Evolutionary conservation across 2,888 invertebrate genomes (phyloP), one percentile per base, ranked within the genome.

Genomic region (Anagyrus pseudococci): DNA sequence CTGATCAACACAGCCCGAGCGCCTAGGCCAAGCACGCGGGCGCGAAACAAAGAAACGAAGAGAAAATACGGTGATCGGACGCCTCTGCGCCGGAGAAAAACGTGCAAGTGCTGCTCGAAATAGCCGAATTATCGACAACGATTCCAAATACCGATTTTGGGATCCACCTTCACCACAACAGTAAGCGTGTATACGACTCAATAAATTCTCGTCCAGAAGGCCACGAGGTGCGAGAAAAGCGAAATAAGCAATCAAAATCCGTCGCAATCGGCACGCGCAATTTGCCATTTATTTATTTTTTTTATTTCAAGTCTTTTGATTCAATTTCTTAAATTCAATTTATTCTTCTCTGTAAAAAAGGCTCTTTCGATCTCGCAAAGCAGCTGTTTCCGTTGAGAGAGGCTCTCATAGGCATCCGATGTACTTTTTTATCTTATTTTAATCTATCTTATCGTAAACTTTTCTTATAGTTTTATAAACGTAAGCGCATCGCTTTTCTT

Each of bases 361-460:
- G 60, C 61, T 60, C 49, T 60, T 56, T 64, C 41, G 49, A 64
- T 53, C 54, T 61, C 54, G 40, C 64, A 49, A 54, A 48, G 48
- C 49, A 29, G 53, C 33, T 54, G 49, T 46, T 49, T 48, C 37
- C 48, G 29, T 49, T 57, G 41, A 49, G 8, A 55, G 56, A 65
- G 65, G 50, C 54, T 65, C 56, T 55, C 55, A 53, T 50, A 65
- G 61, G 61, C 58, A 65, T 65, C 64, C 64, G 64, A 65, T 61
- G 60, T 49, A 10, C 26, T 56, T 57, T 61, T 52, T 41, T 41
- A 48, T 52, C 29, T 46, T 37, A 33, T 43, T 60, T 53, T 53
- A 64, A 37, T 46, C 64, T 64, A 64, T 22, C 56, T 64, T 64
- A 60, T 50, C 50, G 40, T 64, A 50, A 63, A 33, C 58, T 63